Conservation (phyloP, 2,113 vertebrate genomes). For the Epinephelus fuscoguttatus region DNA sequence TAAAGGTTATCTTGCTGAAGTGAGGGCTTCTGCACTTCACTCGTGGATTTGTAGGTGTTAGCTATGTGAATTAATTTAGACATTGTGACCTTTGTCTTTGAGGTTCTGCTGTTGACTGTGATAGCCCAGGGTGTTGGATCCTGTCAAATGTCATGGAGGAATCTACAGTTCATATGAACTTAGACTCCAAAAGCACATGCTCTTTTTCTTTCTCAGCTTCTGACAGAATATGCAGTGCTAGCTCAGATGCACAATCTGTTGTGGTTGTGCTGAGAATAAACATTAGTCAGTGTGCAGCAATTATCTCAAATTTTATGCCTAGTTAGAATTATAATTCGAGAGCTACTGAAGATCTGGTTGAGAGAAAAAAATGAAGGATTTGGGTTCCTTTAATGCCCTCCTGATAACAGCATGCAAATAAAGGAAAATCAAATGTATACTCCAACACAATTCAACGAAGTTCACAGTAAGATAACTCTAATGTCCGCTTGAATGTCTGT, state of each 20-base stretch:
- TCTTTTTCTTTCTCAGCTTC: not conserved
- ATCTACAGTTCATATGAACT: conserved; percentile 15
- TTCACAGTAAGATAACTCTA: not conserved
- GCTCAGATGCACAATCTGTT: not conserved
- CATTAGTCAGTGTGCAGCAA: not conserved
- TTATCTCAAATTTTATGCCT: not conserved
- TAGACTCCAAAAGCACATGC: not conserved
- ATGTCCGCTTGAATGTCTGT: not conserved
- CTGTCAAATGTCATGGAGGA: conserved; percentile 26
- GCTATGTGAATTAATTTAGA: not conserved
- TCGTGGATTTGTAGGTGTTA: not conserved
- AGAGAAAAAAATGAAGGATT: not conserved
- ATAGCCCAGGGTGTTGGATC: conserved; percentile 7
- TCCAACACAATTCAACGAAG: not conserved
- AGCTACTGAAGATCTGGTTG: not conserved
- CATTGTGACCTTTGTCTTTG: conserved; percentile 31
- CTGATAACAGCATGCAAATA: not conserved
- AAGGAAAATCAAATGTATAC: not conserved
- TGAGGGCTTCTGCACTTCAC: not conserved
- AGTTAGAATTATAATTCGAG: no score
- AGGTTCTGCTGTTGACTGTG: conserved; percentile 17
- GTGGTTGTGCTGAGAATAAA: not conserved
- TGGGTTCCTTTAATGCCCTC: not conserved
- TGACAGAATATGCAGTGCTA: not conserved
- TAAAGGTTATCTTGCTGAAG: not conserved